Percentiles rank a stretch among this genome's conserved stretches.
Conservation (phyloP, 2,888 invertebrate genomes). For the Drosophila neonasuta region DNA sequence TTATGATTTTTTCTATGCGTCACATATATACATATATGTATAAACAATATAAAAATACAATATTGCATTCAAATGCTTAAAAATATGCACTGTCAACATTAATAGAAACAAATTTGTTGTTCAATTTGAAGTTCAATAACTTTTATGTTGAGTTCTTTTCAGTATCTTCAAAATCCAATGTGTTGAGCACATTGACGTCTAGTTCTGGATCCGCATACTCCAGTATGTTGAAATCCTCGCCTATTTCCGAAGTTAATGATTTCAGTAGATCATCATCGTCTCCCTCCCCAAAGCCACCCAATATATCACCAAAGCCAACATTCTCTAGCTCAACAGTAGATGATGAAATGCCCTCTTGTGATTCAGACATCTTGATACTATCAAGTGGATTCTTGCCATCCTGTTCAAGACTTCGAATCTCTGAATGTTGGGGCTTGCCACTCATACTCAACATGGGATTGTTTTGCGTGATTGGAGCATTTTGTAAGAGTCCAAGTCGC, state of each 20-base stretch:
- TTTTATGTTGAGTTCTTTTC: constrained; percentile 60
- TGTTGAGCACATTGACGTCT: constrained; percentile 93
- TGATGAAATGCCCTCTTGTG: constrained; percentile 82
- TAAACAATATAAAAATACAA: constrained; percentile 18
- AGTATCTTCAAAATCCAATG: constrained; percentile 89
- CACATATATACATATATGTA: constrained; percentile 5
- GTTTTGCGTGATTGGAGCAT: constrained; percentile 60
- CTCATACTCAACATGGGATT: constrained; percentile 70
- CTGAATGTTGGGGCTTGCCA: constrained; percentile 57
- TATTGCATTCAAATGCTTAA: constrained; percentile 16
- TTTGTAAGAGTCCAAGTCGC: constrained; percentile 58
- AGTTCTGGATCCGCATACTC: constrained; percentile 97
- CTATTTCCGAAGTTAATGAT: constrained; percentile 90
- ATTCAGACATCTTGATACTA: constrained; percentile 83
- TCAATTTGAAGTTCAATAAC: not conserved
- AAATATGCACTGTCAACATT: constrained; percentile 7
- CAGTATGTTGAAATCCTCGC: constrained; percentile 96
- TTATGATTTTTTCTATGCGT: constrained; percentile 11
- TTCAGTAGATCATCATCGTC: constrained; percentile 93
- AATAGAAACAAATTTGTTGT: constrained; percentile 6
- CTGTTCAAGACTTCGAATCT: constrained; percentile 58
- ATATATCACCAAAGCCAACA: constrained; percentile 89
- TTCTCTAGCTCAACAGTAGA: constrained; percentile 79
- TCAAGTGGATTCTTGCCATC: constrained; percentile 55
- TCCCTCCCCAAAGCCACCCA: constrained; percentile 92